phyloP scores from a whole-genome alignment of 2,888 invertebrate species.

The Ophonus ardosiacus region DNA sequence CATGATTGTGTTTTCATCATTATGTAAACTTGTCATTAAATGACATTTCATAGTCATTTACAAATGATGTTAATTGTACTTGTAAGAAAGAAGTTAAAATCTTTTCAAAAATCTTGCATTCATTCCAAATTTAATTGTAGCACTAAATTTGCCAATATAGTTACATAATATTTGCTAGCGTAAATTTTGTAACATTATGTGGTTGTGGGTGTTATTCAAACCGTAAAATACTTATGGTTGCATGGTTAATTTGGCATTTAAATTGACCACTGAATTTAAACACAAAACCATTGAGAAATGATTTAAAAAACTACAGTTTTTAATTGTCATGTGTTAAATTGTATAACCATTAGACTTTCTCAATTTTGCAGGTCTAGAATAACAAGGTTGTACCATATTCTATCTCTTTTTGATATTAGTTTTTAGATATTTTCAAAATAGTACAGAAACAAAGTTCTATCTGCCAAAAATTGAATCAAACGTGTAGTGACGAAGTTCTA shows the following conservation, averaged over 20 bases:
- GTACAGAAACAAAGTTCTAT: no score
- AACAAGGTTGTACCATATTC: no score
- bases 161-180: neutral
- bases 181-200: neutral
- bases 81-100: neutral
- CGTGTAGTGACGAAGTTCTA: no score
- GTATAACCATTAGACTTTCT: neutral
- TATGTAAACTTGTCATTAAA: neutral
- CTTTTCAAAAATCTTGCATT: neutral
- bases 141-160: neutral
- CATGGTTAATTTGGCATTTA: neutral
- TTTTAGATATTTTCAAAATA: no score
- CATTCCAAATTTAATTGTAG: neutral
- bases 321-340: neutral
- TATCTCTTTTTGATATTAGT: no score
- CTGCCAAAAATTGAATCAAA: no score
- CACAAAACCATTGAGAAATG: neutral
- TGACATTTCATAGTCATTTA: neutral
- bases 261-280: neutral
- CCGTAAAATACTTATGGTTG: slow-evolving; percentile 1
- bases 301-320: neutral
- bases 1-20: neutral
- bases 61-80: neutral
- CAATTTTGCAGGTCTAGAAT: no score
- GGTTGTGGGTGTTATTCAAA: neutral